These are phyloP conservation scores for Asteroscopus sphinx DNA, from an alignment of 2,888 invertebrate species.

Conservation along the genomic window DNA sequence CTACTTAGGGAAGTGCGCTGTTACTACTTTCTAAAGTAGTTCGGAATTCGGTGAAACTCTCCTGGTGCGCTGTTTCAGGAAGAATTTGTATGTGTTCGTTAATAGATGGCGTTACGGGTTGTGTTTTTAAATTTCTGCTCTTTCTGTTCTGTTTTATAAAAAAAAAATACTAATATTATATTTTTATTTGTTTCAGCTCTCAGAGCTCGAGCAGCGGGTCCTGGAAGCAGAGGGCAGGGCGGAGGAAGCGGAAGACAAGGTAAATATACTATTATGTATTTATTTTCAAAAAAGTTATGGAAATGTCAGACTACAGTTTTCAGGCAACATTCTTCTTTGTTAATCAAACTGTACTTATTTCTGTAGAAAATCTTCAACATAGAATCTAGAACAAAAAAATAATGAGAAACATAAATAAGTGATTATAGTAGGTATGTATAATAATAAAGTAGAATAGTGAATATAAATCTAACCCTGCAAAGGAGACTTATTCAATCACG, in stretches of 20 bases:
- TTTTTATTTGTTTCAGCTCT: conserved; percentile 93
- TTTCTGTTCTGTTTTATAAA: conserved; percentile 25
- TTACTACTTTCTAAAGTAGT: conserved; percentile 50
- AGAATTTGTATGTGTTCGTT: conserved; percentile 5
- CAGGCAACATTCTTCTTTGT: neutral
- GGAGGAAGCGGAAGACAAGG: conserved; percentile 98
- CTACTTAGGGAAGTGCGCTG: conserved; percentile 52
- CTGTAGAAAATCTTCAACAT: too few relatives aligned
- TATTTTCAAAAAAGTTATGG: neutral
- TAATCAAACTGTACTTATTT: too few relatives aligned
- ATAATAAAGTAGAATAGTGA: too few relatives aligned
- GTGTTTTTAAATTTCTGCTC: conserved; percentile 25
- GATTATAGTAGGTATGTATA: too few relatives aligned
- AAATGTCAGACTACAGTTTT: neutral
- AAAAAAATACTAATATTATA: too few relatives aligned
- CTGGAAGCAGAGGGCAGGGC: conserved; percentile 97
- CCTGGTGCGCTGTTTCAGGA: conserved; percentile 24
- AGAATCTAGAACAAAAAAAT: neutral
- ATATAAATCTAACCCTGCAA: conserved; percentile 6
- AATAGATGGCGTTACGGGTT: conserved; percentile 75
- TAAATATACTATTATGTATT: conserved; percentile 76
- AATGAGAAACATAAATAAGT: too few relatives aligned
- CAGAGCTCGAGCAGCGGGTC: conserved; percentile 97
- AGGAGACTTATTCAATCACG: conserved; percentile 37
- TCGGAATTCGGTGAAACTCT: conserved; percentile 41